These are phyloP conservation scores for Eira barbara DNA, from an alignment of 2,113 vertebrate genomes.

Conservation along the genomic window DNA sequence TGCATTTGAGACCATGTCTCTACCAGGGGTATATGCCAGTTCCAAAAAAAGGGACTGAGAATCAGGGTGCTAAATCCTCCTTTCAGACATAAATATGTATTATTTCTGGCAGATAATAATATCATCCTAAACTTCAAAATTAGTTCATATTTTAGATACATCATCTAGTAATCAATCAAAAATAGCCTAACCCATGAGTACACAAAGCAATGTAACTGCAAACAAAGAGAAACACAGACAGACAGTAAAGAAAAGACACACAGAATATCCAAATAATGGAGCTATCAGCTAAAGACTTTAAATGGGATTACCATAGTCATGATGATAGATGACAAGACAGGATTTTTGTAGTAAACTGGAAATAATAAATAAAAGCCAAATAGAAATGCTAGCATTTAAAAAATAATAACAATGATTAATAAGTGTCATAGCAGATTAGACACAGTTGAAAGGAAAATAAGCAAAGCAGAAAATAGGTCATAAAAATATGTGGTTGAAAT, in stretches of 20 bases:
- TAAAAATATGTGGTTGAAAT: not conserved
- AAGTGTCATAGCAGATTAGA: not conserved
- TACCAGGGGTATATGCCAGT: not conserved
- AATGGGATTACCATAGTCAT: not conserved
- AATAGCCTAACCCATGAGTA: not conserved
- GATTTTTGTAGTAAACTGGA: not conserved
- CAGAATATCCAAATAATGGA: not conserved
- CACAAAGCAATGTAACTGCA: not conserved
- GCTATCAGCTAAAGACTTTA: not conserved
- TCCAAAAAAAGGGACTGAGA: not conserved
- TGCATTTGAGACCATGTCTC: not conserved
- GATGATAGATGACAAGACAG: not conserved
- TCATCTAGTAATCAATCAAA: not conserved
- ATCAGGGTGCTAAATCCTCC: not conserved
- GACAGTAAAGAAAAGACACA: not conserved
- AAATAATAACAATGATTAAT: not conserved
- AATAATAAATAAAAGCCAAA: not conserved
- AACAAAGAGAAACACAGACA: not conserved
- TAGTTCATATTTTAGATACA: not conserved
- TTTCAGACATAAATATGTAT: not conserved
- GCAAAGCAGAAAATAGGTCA: not conserved
- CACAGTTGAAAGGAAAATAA: not conserved
- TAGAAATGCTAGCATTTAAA: not conserved
- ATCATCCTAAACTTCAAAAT: not conserved
- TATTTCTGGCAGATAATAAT: not conserved